These are phyloP conservation scores for Hermetia illucens DNA, from an alignment of 1,140 invertebrate genomes.

Conservation along the genomic window DNA sequence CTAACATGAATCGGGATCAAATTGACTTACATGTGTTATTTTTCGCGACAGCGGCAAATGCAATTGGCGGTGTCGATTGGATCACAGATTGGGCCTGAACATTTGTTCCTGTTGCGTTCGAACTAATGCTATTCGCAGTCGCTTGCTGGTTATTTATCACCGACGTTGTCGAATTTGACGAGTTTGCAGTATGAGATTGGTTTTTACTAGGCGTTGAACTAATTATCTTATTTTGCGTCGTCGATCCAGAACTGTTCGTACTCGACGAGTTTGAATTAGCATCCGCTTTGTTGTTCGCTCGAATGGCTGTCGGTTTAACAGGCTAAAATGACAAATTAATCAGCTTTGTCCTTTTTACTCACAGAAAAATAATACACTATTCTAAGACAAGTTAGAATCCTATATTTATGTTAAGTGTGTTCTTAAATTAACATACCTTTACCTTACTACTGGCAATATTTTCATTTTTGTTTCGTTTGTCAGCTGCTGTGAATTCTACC, in stretches of 20 bases:
- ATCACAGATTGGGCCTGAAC: slow-evolving; percentile 30
- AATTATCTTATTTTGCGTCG: slow-evolving; percentile 18
- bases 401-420: not conserved
- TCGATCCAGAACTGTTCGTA: slow-evolving; percentile 6
- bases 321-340: slow-evolving; percentile 28
- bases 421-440: slow-evolving; percentile 17
- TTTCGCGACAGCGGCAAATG: slow-evolving; percentile 31
- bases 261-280: slow-evolving; percentile 10
- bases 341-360: no score
- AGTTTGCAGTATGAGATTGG: slow-evolving; percentile 9
- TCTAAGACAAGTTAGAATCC: slow-evolving; percentile 3
- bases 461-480: slow-evolving; percentile 50
- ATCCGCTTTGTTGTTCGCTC: slow-evolving; percentile 35
- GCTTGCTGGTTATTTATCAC: slow-evolving; percentile 7
- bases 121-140: slow-evolving; percentile 4
- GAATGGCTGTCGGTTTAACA: slow-evolving; percentile 58
- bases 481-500: slow-evolving; percentile 48
- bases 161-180: slow-evolving; percentile 8
- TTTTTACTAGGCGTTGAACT: slow-evolving; percentile 31
- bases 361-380: slow-evolving; percentile 3
- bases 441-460: slow-evolving; percentile 26
- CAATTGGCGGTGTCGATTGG: slow-evolving; percentile 27
- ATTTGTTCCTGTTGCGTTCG: not conserved
- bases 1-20: not conserved
- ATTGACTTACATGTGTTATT: slow-evolving; percentile 30